phyloP scores from a whole-genome alignment of 2,797 vertebrate species.

The Pangasius mekongensis region DNA sequence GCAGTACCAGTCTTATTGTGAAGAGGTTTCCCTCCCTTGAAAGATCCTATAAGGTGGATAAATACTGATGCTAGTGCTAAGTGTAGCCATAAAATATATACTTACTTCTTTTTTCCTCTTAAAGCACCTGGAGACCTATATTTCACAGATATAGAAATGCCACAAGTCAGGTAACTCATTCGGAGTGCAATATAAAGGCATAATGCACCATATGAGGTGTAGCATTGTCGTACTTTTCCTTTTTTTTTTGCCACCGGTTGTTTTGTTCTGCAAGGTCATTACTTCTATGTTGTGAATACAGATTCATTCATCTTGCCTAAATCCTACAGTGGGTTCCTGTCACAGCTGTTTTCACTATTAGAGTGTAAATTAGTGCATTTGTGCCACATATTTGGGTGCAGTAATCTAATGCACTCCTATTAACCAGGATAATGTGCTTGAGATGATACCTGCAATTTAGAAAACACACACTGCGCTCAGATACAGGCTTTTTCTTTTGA shows the following conservation, averaged over 20 bases:
- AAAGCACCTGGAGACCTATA: neutral
- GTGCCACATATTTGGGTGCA: constrained; percentile 3
- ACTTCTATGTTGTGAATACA: constrained; percentile 19
- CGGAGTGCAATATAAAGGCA: constrained; percentile 9
- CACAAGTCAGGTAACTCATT: constrained; percentile 10
- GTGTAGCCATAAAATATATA: constrained; percentile 3
- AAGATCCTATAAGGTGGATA: neutral
- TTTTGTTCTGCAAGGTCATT: constrained; percentile 39
- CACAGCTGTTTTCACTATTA: constrained; percentile 28
- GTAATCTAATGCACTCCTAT: constrained; percentile 34
- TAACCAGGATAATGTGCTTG: constrained; percentile 18
- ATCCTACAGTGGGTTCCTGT: constrained; percentile 21
- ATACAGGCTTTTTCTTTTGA: neutral
- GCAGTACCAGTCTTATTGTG: neutral
- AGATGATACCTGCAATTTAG: constrained; percentile 28
- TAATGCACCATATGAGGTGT: constrained; percentile 13
- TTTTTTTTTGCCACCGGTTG: constrained; percentile 26
- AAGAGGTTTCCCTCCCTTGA: neutral
- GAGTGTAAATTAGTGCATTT: neutral
- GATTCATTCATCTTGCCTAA: constrained; percentile 38
- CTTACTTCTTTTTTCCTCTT: neutral
- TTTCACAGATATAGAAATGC: constrained; percentile 15
- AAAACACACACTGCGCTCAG: neutral
- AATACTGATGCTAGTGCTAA: neutral
- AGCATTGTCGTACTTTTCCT: neutral